These are phyloP conservation scores for Frankliniella intonsa DNA, from an alignment of 2,888 invertebrate species.

Conservation along the genomic window DNA sequence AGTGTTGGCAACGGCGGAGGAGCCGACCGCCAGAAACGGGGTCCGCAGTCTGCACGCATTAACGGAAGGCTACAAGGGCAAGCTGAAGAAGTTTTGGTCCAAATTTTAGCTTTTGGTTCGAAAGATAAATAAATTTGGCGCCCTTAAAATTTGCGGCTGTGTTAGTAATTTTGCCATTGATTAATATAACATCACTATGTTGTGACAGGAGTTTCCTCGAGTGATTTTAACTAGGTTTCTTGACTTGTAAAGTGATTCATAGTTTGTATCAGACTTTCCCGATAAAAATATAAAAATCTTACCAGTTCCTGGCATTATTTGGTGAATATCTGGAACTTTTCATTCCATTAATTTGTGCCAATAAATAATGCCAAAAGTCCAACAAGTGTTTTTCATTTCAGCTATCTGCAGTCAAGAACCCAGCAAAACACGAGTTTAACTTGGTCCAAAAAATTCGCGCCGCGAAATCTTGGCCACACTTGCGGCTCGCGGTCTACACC, in stretches of 20 bases:
- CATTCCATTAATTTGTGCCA: not conserved
- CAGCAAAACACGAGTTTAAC: no score
- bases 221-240: no score
- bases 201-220: no score
- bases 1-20: no score
- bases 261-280: not conserved
- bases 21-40: not conserved
- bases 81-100: constrained; percentile 10
- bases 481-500: no score
- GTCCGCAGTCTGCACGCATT: not conserved
- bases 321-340: not conserved
- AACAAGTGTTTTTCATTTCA: not conserved
- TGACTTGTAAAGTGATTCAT: not conserved
- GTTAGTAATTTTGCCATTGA: not conserved
- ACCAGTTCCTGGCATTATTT: not conserved
- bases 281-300: not conserved
- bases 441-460: no score
- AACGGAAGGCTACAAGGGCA: not conserved
- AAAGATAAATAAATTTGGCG: not conserved
- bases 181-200: not conserved
- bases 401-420: not conserved
- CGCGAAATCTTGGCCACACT: no score
- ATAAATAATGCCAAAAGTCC: not conserved
- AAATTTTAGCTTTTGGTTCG: not conserved
- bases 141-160: not conserved